These are phyloP conservation scores for Catostylus mosaicus DNA, from an alignment of 30 jellyfish, hydroid and myxozoan species.

Conservation along the genomic window DNA sequence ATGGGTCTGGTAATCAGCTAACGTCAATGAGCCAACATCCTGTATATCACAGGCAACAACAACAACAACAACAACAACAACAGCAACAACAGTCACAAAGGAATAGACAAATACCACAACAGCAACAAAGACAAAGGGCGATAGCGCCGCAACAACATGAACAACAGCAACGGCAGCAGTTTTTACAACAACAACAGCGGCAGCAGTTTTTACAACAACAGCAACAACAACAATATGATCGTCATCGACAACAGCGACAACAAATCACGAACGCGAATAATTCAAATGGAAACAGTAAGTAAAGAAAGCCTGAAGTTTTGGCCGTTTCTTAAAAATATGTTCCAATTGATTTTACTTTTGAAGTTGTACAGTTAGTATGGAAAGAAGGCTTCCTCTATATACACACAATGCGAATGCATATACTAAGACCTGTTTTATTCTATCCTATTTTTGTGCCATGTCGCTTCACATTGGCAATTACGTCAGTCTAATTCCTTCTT, in stretches of 20 bases:
- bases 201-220: constrained; percentile 21
- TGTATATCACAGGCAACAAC: not conserved
- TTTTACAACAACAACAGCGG: constrained; percentile 13
- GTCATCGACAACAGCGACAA: constrained; percentile 27
- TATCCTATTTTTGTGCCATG: no score
- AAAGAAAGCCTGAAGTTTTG: no score
- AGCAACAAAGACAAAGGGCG: constrained; percentile 35
- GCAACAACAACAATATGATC: constrained; percentile 36
- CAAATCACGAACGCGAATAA: not conserved
- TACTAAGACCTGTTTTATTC: no score
- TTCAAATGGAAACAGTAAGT: not conserved
- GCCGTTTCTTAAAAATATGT: no score
- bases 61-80: constrained; percentile 14
- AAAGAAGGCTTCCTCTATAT: no score
- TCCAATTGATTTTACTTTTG: no score
- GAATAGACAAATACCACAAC: constrained; percentile 21
- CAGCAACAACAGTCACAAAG: constrained; percentile 20
- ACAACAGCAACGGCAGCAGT: constrained; percentile 38
- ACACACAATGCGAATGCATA: no score
- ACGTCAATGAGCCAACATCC: not conserved
- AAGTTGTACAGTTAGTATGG: no score
- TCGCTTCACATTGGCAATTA: no score
- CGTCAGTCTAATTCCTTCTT: no score
- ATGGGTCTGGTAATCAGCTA: not conserved
- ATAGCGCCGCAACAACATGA: constrained; percentile 30